A percentile compares a stretch with the other conserved stretches of the same genome.
Evolutionary conservation across 2,113 vertebrate genomes (phyloP).

Genomic region (Oryzias celebensis): DNA sequence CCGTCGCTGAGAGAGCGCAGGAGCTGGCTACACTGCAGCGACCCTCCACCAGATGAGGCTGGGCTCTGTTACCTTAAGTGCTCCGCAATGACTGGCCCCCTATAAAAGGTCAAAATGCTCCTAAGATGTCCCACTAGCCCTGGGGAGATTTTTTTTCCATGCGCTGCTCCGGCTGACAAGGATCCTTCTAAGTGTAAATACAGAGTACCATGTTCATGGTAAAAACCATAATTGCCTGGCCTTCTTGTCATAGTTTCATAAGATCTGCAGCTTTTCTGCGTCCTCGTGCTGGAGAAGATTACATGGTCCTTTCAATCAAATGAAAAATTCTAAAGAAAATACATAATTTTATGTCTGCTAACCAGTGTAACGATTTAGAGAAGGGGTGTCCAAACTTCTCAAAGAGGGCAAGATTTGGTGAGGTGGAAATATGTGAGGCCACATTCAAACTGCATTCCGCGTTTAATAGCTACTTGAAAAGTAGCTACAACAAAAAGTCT

Average conservation of each 20-base stretch:
- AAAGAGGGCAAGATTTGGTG: too few relatives aligned
- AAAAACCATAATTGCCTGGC: not conserved
- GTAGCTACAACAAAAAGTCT: too few relatives aligned
- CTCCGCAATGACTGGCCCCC: conserved; percentile 3
- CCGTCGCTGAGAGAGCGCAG: conserved; percentile 52
- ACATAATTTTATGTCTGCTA: too few relatives aligned
- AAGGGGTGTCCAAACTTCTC: too few relatives aligned
- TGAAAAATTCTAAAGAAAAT: not conserved
- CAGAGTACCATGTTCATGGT: not conserved
- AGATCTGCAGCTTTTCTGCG: not conserved
- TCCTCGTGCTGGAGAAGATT: conserved; percentile 43
- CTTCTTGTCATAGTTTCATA: not conserved
- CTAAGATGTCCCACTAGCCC: not conserved
- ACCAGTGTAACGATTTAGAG: too few relatives aligned
- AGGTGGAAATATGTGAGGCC: too few relatives aligned
- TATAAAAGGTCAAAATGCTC: conserved; percentile 5
- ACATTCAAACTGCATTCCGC: too few relatives aligned
- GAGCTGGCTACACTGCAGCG: conserved; percentile 55
- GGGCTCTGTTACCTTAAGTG: conserved; percentile 20
- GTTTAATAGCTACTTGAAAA: too few relatives aligned
- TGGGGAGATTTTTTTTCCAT: not conserved
- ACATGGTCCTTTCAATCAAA: conserved; percentile 22
- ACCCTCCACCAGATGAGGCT: conserved; percentile 49
- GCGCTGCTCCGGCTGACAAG: not conserved
- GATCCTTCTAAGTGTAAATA: not conserved